Base-by-base conservation (phyloP, 2,797 vertebrate genomes). In the Leptoclinus maculatus region DNA sequence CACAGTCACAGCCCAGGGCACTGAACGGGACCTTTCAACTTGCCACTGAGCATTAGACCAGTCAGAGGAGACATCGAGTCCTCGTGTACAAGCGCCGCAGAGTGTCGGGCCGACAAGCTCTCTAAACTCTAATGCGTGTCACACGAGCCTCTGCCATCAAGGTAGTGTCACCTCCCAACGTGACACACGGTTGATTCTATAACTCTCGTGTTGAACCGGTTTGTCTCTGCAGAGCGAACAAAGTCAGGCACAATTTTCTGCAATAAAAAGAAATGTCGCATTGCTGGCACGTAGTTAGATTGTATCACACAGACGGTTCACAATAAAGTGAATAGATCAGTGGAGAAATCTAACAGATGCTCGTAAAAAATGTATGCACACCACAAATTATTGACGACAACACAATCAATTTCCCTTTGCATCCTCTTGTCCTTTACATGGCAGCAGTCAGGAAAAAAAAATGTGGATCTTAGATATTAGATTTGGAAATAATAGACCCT, bases 41-140 rank as follows among this genome's bases (percentile, higher is more conserved):
- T 89, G 90, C 91, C 88, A 90, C 82, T 51, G 83, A 86, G 86
- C 78, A 83, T 92, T 84, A 91, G 69, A 71, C n/a, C 36, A 66
- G 86, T 66, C 71, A 63, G 59, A 74, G 79, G 23, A 86, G 75
- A 91, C 63, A 27, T n/a, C 2, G 41, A 75, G 79, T 25, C 54
- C 73, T 71, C 70, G 0, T 66, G 80, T 74, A 71, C 5, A 16
- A 81, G 67, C 74, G 45, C 39, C 13, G 59, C 66, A 51, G 70
- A 49, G 66, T 43, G 76, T 58, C 70, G n/a, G 65, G 73, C 43
- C 57, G 66, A 74, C 78, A 57, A 38, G 47, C 38, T 79, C 70
- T 82, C 83, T 79, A 58, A 58, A 74, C 75, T 76, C 76, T 45
- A 78, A 82, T 25, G 66, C 63, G 78, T 78, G 74, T 88, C 87